Evolutionary conservation across 2,113 vertebrate genomes (phyloP).

Genomic region (Echinops telfairi): DNA sequence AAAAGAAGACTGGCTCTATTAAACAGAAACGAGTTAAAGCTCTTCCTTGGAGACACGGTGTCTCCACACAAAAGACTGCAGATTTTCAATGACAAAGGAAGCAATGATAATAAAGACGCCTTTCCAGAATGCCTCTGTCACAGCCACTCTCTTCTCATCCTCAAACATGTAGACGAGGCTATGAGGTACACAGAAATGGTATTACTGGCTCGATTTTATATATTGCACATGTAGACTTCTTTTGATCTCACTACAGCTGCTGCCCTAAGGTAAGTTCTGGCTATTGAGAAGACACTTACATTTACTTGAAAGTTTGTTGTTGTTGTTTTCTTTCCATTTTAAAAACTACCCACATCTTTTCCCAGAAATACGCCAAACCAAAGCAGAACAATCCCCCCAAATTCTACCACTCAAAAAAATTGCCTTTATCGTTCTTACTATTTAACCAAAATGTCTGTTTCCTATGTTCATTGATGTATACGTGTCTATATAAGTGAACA

Average conservation of each 20-base stretch:
- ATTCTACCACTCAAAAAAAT: conserved; percentile 17
- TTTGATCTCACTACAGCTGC: neutral
- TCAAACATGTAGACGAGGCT: neutral
- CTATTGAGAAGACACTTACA: neutral
- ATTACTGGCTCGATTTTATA: neutral
- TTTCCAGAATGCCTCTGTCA: neutral
- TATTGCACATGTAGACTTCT: neutral
- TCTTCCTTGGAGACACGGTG: neutral
- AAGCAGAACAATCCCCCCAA: neutral
- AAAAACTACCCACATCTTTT: neutral
- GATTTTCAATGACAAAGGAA: neutral
- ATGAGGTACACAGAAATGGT: neutral
- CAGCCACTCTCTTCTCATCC: neutral
- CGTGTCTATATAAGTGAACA: neutral
- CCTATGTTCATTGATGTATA: neutral
- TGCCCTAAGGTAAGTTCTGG: neutral
- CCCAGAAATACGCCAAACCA: neutral
- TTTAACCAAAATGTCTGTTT: neutral
- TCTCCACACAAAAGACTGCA: neutral
- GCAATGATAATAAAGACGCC: neutral
- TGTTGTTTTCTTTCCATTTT: neutral
- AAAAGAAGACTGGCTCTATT: neutral
- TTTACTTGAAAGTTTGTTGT: neutral
- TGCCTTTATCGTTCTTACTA: neutral
- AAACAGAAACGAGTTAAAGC: neutral